phyloP scores from a whole-genome alignment of 2,113 vertebrate species.

The Xenotilapia caudafasciata region DNA sequence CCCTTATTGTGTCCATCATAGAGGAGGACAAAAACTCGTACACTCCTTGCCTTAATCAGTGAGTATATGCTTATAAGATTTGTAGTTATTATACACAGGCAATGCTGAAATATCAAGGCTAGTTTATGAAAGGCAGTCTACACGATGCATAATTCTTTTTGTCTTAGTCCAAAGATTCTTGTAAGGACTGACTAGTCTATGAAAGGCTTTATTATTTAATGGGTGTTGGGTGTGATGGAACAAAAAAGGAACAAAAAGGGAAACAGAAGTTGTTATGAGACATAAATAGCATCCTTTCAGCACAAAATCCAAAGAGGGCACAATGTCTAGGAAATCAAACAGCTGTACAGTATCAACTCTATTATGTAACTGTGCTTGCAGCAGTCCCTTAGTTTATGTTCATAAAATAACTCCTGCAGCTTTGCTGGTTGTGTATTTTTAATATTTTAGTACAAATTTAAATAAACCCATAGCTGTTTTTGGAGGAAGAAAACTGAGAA shows the following conservation, averaged over 20 bases:
- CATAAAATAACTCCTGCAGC: not conserved
- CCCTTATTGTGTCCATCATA: conserved; percentile 95
- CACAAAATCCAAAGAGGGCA: not conserved
- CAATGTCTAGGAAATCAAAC: not conserved
- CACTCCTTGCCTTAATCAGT: conserved; percentile 97
- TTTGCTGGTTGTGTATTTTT: not conserved
- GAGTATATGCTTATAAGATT: conserved; percentile 52
- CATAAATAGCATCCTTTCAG: not conserved
- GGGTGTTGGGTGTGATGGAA: not conserved
- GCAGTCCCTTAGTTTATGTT: not conserved
- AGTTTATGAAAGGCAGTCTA: not conserved
- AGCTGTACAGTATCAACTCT: not conserved
- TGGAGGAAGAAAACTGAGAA: not conserved
- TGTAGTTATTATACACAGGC: not conserved
- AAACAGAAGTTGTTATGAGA: not conserved
- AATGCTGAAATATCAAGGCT: not conserved
- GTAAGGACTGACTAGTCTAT: not conserved
- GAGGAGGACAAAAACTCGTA: conserved; percentile 99
- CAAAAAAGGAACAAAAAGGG: not conserved
- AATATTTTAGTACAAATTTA: not conserved
- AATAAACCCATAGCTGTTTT: not conserved
- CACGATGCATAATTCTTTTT: conserved; percentile 17
- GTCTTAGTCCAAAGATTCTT: not conserved
- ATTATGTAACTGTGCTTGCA: not conserved
- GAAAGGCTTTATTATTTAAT: not conserved